Evolutionary conservation across 2,797 vertebrate species (phyloP), one percentile per base, ranked within the genome.

Genomic region (Sebastiscus tertius): DNA sequence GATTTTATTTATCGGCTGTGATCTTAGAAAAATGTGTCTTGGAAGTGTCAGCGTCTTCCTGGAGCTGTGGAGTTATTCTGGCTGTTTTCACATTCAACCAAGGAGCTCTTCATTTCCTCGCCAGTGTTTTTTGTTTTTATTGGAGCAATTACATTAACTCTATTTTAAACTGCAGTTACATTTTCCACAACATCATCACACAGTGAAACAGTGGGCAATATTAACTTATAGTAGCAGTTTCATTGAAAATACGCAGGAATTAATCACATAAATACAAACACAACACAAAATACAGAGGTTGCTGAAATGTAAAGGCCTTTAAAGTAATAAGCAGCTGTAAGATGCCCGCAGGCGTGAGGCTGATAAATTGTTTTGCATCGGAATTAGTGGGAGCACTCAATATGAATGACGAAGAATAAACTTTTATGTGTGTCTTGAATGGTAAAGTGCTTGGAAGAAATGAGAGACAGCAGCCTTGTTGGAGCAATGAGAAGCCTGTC

Each of bases 111-210:
- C 62, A 72, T 85, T 79, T 81, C 64, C 70, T 34, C 8, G 13
- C 31, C 52, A 72, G 34, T 79, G 79, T 85, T 88, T 88, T 88
- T 79, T 80, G 65, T 85, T 86, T 76, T 67, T 55, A 80, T 73
- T 82, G 77, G 68, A 86, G 62, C 59, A 54, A 55, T 75, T 79
- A 56, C 68, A 59, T 68, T 13, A 62, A 65, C 29, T 64, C 42
- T 69, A 62, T 81, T 86, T 80, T 61, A 75, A 85, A 79, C 36
- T 59, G 55, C 60, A 26, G 77, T 76, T 65, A 20, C 1, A 52
- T 72, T 83, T 79, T 86, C 81, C 86, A 82, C 55, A 54, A 24
- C 24, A 63, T 77, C 72, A 68, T 75, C 75, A 29, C 39, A 26
- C 10, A 1, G 42, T 46, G 75, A 58, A 31, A 54, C 58, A 2